These are phyloP conservation scores for Edolisoma coerulescens DNA, from an alignment of 2,113 vertebrate genomes.

Conservation along the genomic window DNA sequence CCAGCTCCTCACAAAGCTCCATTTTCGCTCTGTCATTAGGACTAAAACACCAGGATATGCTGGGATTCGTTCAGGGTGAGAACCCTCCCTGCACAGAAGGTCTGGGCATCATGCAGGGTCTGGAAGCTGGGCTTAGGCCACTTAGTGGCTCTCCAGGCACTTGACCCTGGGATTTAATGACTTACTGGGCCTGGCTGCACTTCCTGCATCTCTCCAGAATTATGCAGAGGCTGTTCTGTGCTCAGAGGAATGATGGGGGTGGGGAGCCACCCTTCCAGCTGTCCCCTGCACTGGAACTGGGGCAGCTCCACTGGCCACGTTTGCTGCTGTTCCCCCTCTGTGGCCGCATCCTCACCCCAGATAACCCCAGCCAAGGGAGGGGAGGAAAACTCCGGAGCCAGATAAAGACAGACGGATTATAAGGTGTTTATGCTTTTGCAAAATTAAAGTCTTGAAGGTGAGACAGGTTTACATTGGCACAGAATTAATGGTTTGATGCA, in stretches of 20 bases:
- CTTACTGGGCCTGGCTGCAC: not conserved
- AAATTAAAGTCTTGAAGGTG: conserved; percentile 56
- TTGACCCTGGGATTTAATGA: not conserved
- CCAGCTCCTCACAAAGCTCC: not conserved
- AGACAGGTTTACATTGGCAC: conserved; percentile 63
- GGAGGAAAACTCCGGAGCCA: not conserved
- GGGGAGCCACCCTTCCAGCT: not conserved
- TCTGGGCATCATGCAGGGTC: not conserved
- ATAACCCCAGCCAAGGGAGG: not conserved
- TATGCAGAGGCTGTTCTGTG: not conserved
- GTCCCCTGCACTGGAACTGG: not conserved
- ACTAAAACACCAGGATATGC: not conserved
- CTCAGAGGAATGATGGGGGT: not conserved
- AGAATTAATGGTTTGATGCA: conserved; percentile 57
- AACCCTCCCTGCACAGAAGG: not conserved
- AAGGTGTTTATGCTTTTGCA: conserved; percentile 56
- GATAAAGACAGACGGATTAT: conserved; percentile 28
- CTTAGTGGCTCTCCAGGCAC: not conserved
- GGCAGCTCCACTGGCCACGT: not conserved
- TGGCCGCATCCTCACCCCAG: not conserved
- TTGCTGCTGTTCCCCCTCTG: not conserved
- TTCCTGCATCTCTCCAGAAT: not conserved
- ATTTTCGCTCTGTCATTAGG: not conserved
- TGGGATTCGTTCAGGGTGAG: not conserved
- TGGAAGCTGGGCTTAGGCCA: not conserved